These are phyloP conservation scores for Dipodomys ordii DNA, from an alignment of 2,113 vertebrate species.

Conservation along the genomic window DNA sequence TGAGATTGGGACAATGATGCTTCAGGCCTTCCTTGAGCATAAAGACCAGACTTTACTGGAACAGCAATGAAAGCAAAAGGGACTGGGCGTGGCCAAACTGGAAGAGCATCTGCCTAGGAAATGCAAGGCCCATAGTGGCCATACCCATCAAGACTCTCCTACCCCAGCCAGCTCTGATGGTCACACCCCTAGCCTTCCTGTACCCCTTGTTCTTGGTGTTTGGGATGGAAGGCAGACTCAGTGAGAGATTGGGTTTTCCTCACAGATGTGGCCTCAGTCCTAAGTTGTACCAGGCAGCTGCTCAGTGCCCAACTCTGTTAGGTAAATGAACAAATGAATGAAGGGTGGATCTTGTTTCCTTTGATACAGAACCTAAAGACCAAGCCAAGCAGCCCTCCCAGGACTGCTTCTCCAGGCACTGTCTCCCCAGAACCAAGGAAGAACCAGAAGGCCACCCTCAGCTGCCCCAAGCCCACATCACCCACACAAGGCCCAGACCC, in stretches of 20 bases:
- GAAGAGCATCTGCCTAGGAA: no score
- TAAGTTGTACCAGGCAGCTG: background rate
- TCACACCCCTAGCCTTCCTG: no score
- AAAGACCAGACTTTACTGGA: no score
- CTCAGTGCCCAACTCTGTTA: background rate
- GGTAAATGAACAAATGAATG: background rate
- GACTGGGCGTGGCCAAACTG: no score
- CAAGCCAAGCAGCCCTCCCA: background rate
- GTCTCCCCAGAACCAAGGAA: background rate
- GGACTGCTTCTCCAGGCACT: background rate
- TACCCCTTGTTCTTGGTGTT: no score
- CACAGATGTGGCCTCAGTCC: background rate
- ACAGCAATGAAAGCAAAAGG: no score
- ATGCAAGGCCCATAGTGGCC: no score
- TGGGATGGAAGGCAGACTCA: background rate
- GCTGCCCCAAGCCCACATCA: background rate
- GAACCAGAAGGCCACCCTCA: background rate
- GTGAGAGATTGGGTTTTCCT: no score
- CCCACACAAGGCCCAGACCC: background rate
- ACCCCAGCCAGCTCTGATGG: no score
- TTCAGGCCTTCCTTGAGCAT: no score
- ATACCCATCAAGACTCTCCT: no score
- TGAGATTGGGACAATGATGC: no score
- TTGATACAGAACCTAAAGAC: constrained; percentile 37
- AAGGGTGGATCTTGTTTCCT: background rate